Base-by-base conservation (phyloP, 2,888 invertebrate genomes). In the Scrobipalpa costella region DNA sequence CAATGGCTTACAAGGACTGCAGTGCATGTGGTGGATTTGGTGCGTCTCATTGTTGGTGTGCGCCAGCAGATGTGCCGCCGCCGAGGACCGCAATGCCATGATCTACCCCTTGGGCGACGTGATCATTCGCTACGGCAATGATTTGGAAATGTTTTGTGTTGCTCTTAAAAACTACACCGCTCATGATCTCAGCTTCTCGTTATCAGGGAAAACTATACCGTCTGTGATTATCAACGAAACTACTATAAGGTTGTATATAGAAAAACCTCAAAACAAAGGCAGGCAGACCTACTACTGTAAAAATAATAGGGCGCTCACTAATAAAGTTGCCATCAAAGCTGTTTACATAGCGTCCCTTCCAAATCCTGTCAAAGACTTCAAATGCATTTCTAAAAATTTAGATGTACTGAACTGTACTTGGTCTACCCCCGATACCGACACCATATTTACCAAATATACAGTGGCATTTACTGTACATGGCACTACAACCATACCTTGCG, bases 331-430 rank as follows among this genome's bases (percentile, higher is more conserved):
- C 66, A 62, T 80, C 0, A 83, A 75, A 59, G 77, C 85, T 61
- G 84, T 90, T 0, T 68, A 86, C 52, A 85, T 90, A 61, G 93
- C 93, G 49, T 85, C 88, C 49, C 88, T 92, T 63, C 97, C 97
- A 0, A 79, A 88, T 65, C 82, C 92, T 70, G 94, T 96, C 2
- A 83, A 86, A 8, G 94, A 96, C 79, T 96, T 97, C 74, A 86
- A 86, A 33, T 98, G 97, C 77, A 84, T 94, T 59, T 95, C 96
- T 11, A 88, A 93, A 68, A 96, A 97, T 79, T 95, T 95, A 86
- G 93, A 95, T 62, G 93, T 93, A 72, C 85, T 97, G 70, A 94
- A 93, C 13, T 98, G 97, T 78, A 92, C 93, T 1, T 97, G 97
- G 95, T 93, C 92, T 0, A 88, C 92, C 57, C 93, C 94, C 15